A percentile compares a stretch with the other conserved stretches of the same genome.
phyloP scores from a whole-genome alignment of 2,797 vertebrate species.

The Pangasius macronema region DNA sequence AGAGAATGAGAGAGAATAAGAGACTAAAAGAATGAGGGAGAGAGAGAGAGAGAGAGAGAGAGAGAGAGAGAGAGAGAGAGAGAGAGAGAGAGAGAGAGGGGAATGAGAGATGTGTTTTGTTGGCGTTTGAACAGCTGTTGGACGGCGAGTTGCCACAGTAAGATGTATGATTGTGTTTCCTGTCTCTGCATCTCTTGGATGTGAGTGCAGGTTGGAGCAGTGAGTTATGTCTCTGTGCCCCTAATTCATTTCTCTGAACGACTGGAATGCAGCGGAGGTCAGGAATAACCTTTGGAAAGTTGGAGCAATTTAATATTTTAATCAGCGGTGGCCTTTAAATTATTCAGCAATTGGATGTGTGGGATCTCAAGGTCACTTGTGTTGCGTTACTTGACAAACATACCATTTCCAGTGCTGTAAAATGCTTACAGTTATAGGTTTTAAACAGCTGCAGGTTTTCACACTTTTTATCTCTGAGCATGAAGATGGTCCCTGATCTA shows the following conservation, averaged over 20 bases:
- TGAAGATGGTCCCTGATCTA: neutral
- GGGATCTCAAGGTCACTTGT: neutral
- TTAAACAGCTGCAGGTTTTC: neutral
- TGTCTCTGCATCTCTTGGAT: slow-evolving; percentile 40
- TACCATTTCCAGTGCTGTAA: neutral
- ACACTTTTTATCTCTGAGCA: neutral
- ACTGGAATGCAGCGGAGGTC: slow-evolving; percentile 45
- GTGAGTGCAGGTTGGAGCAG: slow-evolving; percentile 24
- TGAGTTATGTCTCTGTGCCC: slow-evolving; percentile 28
- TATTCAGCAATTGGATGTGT: slow-evolving; percentile 20
- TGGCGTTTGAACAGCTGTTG: neutral
- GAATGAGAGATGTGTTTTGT: neutral
- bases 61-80: neutral
- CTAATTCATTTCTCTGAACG: slow-evolving; percentile 26
- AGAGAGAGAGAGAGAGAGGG: neutral
- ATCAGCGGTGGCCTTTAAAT: slow-evolving; percentile 39
- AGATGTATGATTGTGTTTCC: slow-evolving; percentile 41
- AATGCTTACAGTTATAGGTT: neutral
- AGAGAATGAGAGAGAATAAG: neutral
- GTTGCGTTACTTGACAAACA: slow-evolving; percentile 34
- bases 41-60: neutral
- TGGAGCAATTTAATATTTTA: slow-evolving; percentile 39
- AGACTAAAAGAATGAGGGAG: neutral
- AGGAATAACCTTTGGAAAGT: slow-evolving; percentile 43
- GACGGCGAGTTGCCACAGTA: slow-evolving; percentile 16